Base-by-base conservation (phyloP, 2,113 vertebrate species). In the Jaculus jaculus region DNA sequence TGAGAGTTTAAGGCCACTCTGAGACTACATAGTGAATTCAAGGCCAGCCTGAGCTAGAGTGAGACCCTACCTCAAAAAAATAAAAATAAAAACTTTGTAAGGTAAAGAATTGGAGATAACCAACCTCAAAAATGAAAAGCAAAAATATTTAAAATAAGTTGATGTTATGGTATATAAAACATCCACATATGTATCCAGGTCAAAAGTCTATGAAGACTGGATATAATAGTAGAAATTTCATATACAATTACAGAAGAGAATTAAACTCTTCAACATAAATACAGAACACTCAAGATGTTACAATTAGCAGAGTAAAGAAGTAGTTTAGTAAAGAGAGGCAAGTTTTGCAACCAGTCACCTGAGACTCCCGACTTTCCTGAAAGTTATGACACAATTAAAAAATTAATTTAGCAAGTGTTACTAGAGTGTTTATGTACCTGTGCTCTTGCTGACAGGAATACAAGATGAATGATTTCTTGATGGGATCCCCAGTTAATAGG, bases 321-420 rank as follows among this genome's bases (percentile, higher is more conserved):
- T 68, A 32, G 3, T 91, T 90, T 89, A 89, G 32, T 21, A 87
- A 32, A 77, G 37, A 86, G 32, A 92, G 34, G 7, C 15, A 54
- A 34, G 9, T 91, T 94, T 89, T 88, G n/a, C 73, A 78, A 39
- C 92, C 30, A 30, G 32, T 84, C 87, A 95, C 32, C 47, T 94
- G 89, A 93, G 75, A 81, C 37, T 72, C 37, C 82, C 30, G 39
- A 72, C 68, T 91, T 93, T 26, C 11, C 42, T 78, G 87, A 39
- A 81, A 94, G 87, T 91, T 91, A 84, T 32, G 60, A 91, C 77
- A 87, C 58, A 95, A 83, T 94, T 94, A 28, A 87, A 93, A 94
- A 87, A 81, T 86, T 92, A 95, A 89, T 92, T 89, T 91, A 85
- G 74, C 69, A 58, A 92, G 63, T 58, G 18, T 94, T 93, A 92